These are phyloP conservation scores for Periplaneta americana DNA, from an alignment of 1,140 invertebrate genomes.

Conservation along the genomic window DNA sequence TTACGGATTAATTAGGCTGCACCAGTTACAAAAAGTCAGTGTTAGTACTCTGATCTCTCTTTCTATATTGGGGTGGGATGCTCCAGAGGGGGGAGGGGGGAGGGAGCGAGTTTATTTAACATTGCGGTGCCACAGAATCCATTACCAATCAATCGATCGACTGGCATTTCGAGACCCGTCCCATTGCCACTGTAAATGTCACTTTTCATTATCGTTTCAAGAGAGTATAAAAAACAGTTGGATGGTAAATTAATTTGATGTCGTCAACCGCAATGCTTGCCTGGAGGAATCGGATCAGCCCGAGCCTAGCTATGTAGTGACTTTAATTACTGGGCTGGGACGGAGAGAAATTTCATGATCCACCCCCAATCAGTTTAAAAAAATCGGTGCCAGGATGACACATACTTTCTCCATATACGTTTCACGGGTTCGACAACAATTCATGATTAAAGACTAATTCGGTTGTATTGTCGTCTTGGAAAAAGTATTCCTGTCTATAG, in stretches of 20 bases:
- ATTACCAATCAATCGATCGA: background rate
- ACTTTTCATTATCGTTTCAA: background rate
- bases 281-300: background rate
- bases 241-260: background rate
- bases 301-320: background rate
- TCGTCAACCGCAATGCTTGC: background rate
- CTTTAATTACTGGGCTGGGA: too few relatives aligned
- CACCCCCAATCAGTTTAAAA: too few relatives aligned
- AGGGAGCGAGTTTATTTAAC: background rate
- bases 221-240: background rate
- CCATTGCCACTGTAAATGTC: background rate
- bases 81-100: background rate
- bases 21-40: background rate
- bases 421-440: too few relatives aligned
- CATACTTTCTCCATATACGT: too few relatives aligned
- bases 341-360: too few relatives aligned
- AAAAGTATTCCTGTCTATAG: too few relatives aligned
- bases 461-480: too few relatives aligned
- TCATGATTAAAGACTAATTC: too few relatives aligned
- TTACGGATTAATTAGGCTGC: background rate
- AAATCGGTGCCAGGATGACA: too few relatives aligned
- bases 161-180: background rate
- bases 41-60: background rate
- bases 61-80: background rate
- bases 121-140: background rate